A percentile compares a stretch with the other conserved stretches of the same genome.
phyloP scores from a whole-genome alignment of 2,888 invertebrate genomes.

The Limenitis camilla region DNA sequence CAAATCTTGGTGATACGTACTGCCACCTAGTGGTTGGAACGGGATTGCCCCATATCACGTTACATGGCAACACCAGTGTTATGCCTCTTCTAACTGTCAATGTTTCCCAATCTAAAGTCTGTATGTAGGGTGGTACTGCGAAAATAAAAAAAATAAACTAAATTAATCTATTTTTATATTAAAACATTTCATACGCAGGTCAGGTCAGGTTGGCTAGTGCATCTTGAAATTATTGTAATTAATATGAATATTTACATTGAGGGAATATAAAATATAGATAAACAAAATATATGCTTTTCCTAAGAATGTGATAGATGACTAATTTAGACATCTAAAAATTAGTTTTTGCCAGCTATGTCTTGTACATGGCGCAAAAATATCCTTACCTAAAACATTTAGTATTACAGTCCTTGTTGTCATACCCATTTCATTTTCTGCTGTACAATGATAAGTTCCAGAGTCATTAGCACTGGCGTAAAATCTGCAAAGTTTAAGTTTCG shows the following conservation, averaged over 20 bases:
- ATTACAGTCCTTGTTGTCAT: slow-evolving; percentile 35
- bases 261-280: too few species aligned
- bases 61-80: slow-evolving; percentile 36
- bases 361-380: background rate
- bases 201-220: too few species aligned
- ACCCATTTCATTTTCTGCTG: slow-evolving; percentile 51
- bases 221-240: too few species aligned
- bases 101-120: slow-evolving; percentile 29
- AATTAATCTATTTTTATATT: background rate
- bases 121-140: slow-evolving; percentile 51
- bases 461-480: slow-evolving; percentile 44
- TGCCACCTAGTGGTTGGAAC: slow-evolving; percentile 45
- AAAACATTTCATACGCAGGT: too few species aligned
- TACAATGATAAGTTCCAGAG: slow-evolving; percentile 53
- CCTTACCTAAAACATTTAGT: slow-evolving; percentile 49
- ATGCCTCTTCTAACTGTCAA: slow-evolving; percentile 31
- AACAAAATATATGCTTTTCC: too few species aligned
- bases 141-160: background rate
- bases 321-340: too few species aligned
- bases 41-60: slow-evolving; percentile 44
- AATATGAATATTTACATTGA: too few species aligned
- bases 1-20: slow-evolving; percentile 38
- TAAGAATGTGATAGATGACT: too few species aligned
- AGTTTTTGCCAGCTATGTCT: too few species aligned
- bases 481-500: slow-evolving; percentile 39